A percentile compares a stretch with the other conserved stretches of the same genome.
Evolutionary conservation across 2,113 vertebrate genomes (phyloP).

Genomic region (Camelus dromedarius): DNA sequence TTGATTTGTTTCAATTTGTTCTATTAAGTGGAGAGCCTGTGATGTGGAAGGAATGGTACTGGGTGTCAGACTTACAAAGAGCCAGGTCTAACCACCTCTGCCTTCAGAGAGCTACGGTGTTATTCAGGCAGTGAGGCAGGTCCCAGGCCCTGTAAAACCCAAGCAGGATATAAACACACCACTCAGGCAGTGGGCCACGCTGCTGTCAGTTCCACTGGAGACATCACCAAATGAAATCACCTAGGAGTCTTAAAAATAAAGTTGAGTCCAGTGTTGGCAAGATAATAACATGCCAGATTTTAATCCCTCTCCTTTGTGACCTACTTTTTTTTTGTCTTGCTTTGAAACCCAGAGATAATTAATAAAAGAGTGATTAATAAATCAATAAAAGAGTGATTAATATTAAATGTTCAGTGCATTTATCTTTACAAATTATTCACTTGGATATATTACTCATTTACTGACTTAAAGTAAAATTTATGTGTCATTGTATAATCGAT

Average conservation of each 20-base stretch:
- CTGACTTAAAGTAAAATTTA: conserved; percentile 9
- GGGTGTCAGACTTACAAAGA: not conserved
- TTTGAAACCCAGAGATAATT: conserved; percentile 2
- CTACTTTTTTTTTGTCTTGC: not conserved
- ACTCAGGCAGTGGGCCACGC: not conserved
- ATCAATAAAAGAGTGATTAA: not conserved
- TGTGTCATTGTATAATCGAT: not conserved
- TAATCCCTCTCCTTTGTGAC: not conserved
- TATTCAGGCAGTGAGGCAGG: not conserved
- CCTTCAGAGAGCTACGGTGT: not conserved
- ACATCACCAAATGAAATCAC: not conserved
- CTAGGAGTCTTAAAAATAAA: not conserved
- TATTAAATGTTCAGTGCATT: not conserved
- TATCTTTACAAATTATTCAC: not conserved
- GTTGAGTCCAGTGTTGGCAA: not conserved
- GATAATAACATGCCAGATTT: not conserved
- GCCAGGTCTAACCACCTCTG: not conserved
- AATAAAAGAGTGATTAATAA: not conserved
- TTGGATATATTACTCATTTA: not conserved
- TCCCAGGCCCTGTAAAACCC: not conserved
- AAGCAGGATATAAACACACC: not conserved
- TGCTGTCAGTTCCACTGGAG: not conserved
- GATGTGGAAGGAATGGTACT: not conserved
- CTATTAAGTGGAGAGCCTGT: not conserved
- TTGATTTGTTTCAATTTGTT: conserved; percentile 9